Base-by-base conservation (phyloP, 2,113 vertebrate genomes). In the Isichthys henryi region DNA sequence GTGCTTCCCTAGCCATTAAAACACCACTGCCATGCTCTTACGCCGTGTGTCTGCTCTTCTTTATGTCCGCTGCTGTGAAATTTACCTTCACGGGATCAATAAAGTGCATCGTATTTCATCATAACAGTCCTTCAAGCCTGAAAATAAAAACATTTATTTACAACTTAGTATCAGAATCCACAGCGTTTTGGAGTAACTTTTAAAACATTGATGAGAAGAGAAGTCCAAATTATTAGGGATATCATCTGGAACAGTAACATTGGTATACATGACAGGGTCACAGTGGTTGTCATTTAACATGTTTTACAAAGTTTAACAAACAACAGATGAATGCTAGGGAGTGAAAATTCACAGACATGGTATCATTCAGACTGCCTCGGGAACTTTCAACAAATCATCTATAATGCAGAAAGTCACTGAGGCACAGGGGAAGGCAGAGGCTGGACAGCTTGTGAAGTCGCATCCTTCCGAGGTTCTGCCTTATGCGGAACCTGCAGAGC, bases 331-430 rank as follows among this genome's bases (percentile, higher is more conserved):
- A 74, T 2, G 11, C 66, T 35, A 74, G 9, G 11, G 31, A 74
- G 17, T 5, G 15, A 82, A 43, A 39, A 10, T 1, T 3, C 23
- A n/a, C 58, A 62, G 27, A 43, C 43, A 6, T 43, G 3, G 11
- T 17, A 21, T 82, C 39, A n/a, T 83, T n/a, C 35, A 23, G 21
- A 1, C 21, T 46, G 7, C 43, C 6, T 11, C 17, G 23, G 19
- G 43, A 27, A 5, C 1, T 49, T 23, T 85, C 8, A 7, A 23
- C 6, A 19, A 35, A 4, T 49, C 46, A 45, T 49, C 82, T 49
- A 6, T 97, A 97, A 1, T 97, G 96, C 39, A 99, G 95, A 91
- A 97, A 99, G 91, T 95, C 95, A 90, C 96, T 92, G 74, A 99
- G 93, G 0, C 93, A 96, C 86, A 95, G 95, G 3, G 98, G 98